phyloP scores from a whole-genome alignment of 2,113 vertebrate species.

The Oreochromis niloticus region DNA sequence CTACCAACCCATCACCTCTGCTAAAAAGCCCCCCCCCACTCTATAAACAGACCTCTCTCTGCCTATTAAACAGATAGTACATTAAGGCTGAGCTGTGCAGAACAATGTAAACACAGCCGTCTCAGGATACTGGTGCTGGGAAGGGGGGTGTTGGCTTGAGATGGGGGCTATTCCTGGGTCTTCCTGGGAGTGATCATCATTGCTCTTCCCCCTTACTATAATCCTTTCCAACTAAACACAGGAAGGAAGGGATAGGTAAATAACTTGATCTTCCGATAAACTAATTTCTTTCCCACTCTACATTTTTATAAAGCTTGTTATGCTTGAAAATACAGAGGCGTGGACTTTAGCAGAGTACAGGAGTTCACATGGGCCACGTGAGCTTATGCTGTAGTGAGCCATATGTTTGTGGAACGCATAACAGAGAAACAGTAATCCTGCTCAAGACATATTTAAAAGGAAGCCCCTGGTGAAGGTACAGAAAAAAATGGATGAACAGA shows the following conservation, averaged over 20 bases:
- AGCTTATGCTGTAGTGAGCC: background rate
- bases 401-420: background rate
- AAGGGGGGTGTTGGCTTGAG: background rate
- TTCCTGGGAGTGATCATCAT: slow-evolving; percentile 58
- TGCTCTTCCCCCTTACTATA: slow-evolving; percentile 32
- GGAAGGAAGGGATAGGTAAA: slow-evolving; percentile 72
- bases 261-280: slow-evolving; percentile 55
- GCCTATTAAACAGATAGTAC: slow-evolving; percentile 70
- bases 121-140: slow-evolving; percentile 18
- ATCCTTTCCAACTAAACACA: slow-evolving; percentile 70
- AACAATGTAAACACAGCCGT: slow-evolving; percentile 71
- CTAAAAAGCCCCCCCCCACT: slow-evolving; percentile 47
- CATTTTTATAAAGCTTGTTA: slow-evolving; percentile 16
- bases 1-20: slow-evolving; percentile 52
- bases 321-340: background rate
- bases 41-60: slow-evolving; percentile 64
- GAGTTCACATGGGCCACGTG: background rate
- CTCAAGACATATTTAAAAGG: background rate
- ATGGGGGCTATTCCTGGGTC: slow-evolving; percentile 28
- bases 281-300: background rate
- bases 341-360: background rate
- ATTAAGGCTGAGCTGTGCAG: slow-evolving; percentile 56
- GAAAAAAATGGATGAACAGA: background rate
- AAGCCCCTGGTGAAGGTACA: background rate
- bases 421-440: background rate